A percentile compares a stretch with the other conserved stretches of the same genome.
These are phyloP conservation scores for Achlya flavicornis DNA, from an alignment of 2,888 invertebrate species.

Conservation along the genomic window DNA sequence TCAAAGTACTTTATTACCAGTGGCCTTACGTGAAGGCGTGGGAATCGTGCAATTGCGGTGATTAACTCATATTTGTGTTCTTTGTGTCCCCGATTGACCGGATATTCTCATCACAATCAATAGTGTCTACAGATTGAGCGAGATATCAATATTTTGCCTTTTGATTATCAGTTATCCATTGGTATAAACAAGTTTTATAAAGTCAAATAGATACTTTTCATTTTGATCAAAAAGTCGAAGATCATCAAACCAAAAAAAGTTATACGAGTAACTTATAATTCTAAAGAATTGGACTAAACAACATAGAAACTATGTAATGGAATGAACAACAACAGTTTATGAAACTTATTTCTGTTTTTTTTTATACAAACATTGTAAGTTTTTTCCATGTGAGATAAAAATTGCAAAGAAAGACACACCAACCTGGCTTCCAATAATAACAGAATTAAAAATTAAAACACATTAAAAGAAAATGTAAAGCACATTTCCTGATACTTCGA, in stretches of 20 bases:
- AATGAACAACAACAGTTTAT: too few relatives aligned
- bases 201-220: not conserved
- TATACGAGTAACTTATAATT: too few relatives aligned
- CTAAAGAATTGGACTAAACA: too few relatives aligned
- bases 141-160: not conserved
- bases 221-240: not conserved
- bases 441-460: too few relatives aligned
- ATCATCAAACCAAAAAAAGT: too few relatives aligned
- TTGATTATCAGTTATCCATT: not conserved
- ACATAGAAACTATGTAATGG: too few relatives aligned
- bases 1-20: not conserved
- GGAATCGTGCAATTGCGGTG: constrained; percentile 3
- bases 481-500: constrained; percentile 18
- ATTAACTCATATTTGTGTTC: constrained; percentile 8
- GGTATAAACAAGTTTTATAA: not conserved
- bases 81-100: constrained; percentile 6
- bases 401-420: too few relatives aligned
- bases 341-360: too few relatives aligned
- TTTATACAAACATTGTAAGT: too few relatives aligned
- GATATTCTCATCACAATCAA: constrained; percentile 9
- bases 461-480: too few relatives aligned
- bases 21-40: constrained; percentile 11
- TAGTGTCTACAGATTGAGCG: not conserved
- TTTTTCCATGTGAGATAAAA: too few relatives aligned
- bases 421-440: not conserved